Percentiles rank a stretch among this genome's conserved stretches.
Conservation (phyloP, 2,888 invertebrate species). For the Melangyna quadrimaculata region DNA sequence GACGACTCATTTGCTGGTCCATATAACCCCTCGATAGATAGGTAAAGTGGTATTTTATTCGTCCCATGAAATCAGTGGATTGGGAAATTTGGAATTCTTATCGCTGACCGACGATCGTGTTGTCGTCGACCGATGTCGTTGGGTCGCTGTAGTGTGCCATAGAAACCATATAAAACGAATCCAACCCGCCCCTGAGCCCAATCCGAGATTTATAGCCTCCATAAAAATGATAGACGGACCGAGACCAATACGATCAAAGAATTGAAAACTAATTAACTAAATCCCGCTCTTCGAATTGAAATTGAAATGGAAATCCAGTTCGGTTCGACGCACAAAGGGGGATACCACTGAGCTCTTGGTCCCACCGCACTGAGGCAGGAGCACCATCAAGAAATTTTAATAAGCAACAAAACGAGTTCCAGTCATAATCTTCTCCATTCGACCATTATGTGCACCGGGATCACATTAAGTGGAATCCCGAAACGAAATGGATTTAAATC, state of each 20-base stretch:
- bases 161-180: constrained; percentile 7
- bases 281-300: constrained; percentile 50
- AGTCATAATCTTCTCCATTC: constrained; percentile 69
- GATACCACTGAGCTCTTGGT: neutral
- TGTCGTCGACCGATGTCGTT: constrained; percentile 35
- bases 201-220: constrained; percentile 68
- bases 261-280: constrained; percentile 72
- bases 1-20: constrained; percentile 30
- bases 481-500: constrained; percentile 72
- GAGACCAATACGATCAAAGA: constrained; percentile 67
- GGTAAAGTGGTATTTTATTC: neutral
- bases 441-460: constrained; percentile 71
- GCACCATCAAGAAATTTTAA: constrained; percentile 51
- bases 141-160: neutral
- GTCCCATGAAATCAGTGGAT: constrained; percentile 8
- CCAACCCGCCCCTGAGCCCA: constrained; percentile 47
- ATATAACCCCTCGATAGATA: constrained; percentile 26
- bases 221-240: constrained; percentile 72
- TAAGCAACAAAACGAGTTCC: constrained; percentile 69
- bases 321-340: constrained; percentile 9
- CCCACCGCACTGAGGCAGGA: neutral
- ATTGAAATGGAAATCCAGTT: constrained; percentile 67
- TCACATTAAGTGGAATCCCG: constrained; percentile 71
- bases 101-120: constrained; percentile 58
- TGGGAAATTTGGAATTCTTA: constrained; percentile 44